Evolutionary conservation across 1,140 invertebrate genomes (phyloP), one percentile per base, ranked within the genome.

Genomic region (Paralvinella palmiformis): DNA sequence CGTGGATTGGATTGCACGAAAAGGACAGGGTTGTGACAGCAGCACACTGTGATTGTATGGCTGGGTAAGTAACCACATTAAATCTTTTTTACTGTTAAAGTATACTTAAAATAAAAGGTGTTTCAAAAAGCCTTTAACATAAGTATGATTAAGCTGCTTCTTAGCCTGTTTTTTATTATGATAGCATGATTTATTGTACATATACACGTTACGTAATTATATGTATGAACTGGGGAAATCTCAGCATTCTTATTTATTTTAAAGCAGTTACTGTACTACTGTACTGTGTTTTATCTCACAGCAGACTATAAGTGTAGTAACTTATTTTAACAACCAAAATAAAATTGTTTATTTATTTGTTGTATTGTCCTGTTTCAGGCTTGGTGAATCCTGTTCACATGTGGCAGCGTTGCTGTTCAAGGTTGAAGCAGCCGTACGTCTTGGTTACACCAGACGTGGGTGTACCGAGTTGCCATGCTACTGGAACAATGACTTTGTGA

Each of bases 371-470:
- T 58, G 35, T 67, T 67, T 64, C 66, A 68, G 63, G 33, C 52
- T 68, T 10, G 66, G 66, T 29, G 62, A 68, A 61, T 63, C 57
- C 17, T 68, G 66, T 36, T 68, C 66, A 27, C 66, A 68, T 56
- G 62, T 68, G 27, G 62, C 33, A 45, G 66, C 66, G 29, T 17
- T 60, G 7, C 31, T 64, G 2, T 68, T 64, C 50, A 68, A 68
- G 27, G 59, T 64, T 6, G 66, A 68, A 36, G 62, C 62, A 53
- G 66, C 66, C 4, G 59, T 64, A 15, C 50, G 66, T 55, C 59
- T 64, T 3, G 58, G 66, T 3, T 68, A 61, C 55, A 64, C 66
- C 6, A 55, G 2, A 1, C 13, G 24, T 10, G 24, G 62, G 3
- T 68, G 66, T 58, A 68, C 66, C 22, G 31, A 45, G 17, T 44